Conservation (phyloP, 2,888 invertebrate genomes). For the Acleris literana region DNA sequence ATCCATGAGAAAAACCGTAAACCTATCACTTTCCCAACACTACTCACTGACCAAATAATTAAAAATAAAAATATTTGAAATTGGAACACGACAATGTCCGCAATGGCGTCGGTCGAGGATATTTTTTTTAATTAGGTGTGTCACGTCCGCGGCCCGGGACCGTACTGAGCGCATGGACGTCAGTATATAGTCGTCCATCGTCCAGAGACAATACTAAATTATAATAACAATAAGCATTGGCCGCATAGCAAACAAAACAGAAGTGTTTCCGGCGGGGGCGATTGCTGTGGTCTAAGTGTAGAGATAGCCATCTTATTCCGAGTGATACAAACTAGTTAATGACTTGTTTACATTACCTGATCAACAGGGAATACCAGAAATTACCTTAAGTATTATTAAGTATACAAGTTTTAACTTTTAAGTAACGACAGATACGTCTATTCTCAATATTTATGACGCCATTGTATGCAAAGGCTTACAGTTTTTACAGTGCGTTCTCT, state of each 20-base stretch:
- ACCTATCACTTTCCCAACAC: constrained; percentile 17
- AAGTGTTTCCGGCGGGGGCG: constrained; percentile 58
- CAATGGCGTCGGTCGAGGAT: background rate
- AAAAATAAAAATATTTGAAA: constrained; percentile 1
- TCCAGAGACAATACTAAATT: constrained; percentile 59
- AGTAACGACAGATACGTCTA: too few relatives aligned
- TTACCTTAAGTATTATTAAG: too few relatives aligned
- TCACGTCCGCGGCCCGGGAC: constrained; percentile 12
- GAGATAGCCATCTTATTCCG: constrained; percentile 34
- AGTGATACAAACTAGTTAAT: too few relatives aligned
- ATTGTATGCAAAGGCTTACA: too few relatives aligned
- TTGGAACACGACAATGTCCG: background rate
- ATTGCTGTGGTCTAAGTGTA: constrained; percentile 37
- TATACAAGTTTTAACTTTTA: too few relatives aligned
- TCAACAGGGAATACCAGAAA: too few relatives aligned
- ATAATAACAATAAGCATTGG: constrained; percentile 70
- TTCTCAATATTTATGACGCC: too few relatives aligned
- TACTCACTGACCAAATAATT: constrained; percentile 4
- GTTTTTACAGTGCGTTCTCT: too few relatives aligned
- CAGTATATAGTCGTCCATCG: constrained; percentile 39
- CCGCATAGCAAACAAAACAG: constrained; percentile 59
- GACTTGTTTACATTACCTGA: too few relatives aligned
- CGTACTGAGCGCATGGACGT: constrained; percentile 30
- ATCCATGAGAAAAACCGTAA: too few relatives aligned
- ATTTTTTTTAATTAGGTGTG: constrained; percentile 26